phyloP scores from a whole-genome alignment of 1,140 invertebrate genomes.

The Akabosia matsudoensis region DNA sequence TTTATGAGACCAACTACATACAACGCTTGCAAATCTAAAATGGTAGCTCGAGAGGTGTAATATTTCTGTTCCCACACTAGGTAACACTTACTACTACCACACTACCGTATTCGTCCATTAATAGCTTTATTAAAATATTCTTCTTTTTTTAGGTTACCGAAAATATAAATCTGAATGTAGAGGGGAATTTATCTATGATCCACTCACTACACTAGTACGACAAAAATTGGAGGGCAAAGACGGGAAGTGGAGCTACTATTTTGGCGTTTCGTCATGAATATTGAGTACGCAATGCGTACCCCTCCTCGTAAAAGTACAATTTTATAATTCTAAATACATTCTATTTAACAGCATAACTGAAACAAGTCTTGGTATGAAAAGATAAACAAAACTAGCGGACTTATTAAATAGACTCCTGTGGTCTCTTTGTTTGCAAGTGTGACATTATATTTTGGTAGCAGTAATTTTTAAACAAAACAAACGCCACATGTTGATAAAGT shows the following conservation, averaged over 20 bases:
- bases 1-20: too few species aligned
- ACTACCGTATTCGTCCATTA: neutral
- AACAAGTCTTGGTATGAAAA: neutral
- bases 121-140: neutral
- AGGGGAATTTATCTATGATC: too few species aligned
- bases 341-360: neutral
- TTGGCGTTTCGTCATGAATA: too few species aligned
- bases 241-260: neutral
- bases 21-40: too few species aligned
- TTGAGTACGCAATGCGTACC: too few species aligned
- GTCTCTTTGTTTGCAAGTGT: slow-evolving; percentile 11
- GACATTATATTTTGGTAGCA: neutral
- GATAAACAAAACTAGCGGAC: slow-evolving; percentile 1
- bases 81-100: neutral
- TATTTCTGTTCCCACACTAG: neutral
- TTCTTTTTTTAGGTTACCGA: slow-evolving; percentile 1
- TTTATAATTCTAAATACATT: neutral
- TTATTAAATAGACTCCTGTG: neutral
- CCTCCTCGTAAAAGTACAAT: too few species aligned
- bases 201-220: too few species aligned
- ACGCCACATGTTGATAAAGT: neutral
- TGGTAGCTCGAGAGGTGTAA: neutral
- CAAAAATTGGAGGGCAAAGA: neutral
- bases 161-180: too few species aligned
- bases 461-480: neutral